These are phyloP conservation scores for Ceyx cyanopectus DNA, from an alignment of 2,113 vertebrate genomes.

Conservation along the genomic window DNA sequence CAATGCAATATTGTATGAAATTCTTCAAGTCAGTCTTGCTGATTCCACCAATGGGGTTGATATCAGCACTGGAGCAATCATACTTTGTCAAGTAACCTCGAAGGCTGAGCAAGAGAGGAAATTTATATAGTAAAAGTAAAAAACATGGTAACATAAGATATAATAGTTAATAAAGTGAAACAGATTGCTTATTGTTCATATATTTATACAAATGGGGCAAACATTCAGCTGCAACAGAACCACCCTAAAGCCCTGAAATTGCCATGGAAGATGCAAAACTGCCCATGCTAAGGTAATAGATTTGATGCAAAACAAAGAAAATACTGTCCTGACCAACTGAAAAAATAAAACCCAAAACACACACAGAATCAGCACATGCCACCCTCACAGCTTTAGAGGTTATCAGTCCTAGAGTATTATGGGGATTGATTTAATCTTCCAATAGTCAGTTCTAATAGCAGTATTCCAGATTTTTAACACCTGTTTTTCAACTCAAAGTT, in stretches of 20 bases:
- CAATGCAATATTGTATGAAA: slow-evolving; percentile 86
- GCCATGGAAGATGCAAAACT: background rate
- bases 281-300: background rate
- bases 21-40: slow-evolving; percentile 90
- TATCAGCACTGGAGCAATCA: slow-evolving; percentile 95
- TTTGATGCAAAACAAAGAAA: background rate
- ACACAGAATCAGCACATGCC: background rate
- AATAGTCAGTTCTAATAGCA: background rate
- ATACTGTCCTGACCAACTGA: background rate
- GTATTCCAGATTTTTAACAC: background rate
- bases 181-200: background rate
- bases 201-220: background rate
- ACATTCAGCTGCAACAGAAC: background rate
- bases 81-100: slow-evolving; percentile 97
- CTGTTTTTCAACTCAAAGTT: background rate
- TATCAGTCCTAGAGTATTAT: background rate
- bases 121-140: background rate
- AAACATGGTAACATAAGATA: background rate
- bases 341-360: background rate
- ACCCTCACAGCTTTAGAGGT: background rate
- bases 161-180: background rate
- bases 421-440: background rate
- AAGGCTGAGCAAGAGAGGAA: slow-evolving; percentile 76
- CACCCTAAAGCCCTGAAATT: background rate
- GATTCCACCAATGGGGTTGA: slow-evolving; percentile 96